A percentile compares a stretch with the other conserved stretches of the same genome.
Conservation (phyloP, 2,797 vertebrate genomes). For the Lacerta agilis region DNA sequence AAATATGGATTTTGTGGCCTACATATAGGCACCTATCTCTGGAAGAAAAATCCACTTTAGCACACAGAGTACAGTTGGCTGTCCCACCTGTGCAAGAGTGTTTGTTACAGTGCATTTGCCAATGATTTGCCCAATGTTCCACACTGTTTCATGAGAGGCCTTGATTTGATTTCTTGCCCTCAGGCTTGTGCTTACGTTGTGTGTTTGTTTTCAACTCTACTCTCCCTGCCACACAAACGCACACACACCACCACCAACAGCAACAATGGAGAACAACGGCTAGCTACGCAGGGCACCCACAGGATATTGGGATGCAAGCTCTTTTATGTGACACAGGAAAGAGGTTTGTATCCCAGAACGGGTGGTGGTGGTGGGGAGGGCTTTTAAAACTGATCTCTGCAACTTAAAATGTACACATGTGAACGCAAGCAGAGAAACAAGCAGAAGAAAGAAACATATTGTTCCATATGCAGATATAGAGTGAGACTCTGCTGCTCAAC, state of each 20-base stretch:
- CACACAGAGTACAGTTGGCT: not conserved
- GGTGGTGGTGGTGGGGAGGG: not conserved
- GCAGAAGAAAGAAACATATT: not conserved
- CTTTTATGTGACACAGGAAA: not conserved
- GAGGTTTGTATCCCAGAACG: not conserved
- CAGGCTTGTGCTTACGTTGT: not conserved
- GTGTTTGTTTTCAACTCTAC: not conserved
- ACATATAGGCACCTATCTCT: not conserved
- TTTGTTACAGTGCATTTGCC: conserved; percentile 25
- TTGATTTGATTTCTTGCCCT: conserved; percentile 28
- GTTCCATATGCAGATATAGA: not conserved
- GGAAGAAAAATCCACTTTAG: not conserved
- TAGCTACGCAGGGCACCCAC: not conserved
- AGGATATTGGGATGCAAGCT: not conserved
- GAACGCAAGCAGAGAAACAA: not conserved
- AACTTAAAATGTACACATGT: not conserved
- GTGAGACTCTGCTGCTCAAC: not conserved
- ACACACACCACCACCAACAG: not conserved
- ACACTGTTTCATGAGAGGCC: conserved; percentile 8
- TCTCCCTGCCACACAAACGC: not conserved
- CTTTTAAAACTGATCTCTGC: not conserved
- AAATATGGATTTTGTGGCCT: not conserved
- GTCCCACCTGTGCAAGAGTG: conserved; percentile 2
- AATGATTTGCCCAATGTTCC: conserved; percentile 19
- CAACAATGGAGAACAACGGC: not conserved